These are phyloP conservation scores for Gyrodactylus bullatarudis DNA, from an alignment of 1,140 invertebrate species.

Conservation along the genomic window DNA sequence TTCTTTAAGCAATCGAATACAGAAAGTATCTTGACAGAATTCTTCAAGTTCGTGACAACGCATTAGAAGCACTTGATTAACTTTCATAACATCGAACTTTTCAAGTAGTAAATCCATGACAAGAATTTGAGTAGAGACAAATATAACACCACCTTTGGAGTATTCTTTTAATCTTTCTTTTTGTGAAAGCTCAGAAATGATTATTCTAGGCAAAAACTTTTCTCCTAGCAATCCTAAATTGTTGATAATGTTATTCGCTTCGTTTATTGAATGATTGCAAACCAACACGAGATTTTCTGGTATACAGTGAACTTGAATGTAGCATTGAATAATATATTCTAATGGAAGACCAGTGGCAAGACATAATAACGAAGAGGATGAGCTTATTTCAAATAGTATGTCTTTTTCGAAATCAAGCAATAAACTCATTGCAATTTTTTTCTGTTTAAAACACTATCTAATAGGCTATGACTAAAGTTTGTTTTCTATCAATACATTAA, in stretches of 20 bases:
- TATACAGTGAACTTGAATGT: constrained; percentile 1
- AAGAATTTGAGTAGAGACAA: constrained; percentile 43
- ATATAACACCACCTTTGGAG: constrained; percentile 51
- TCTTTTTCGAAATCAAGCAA: constrained; percentile 3
- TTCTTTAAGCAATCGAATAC: constrained; percentile 48
- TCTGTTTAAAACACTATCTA: too few relatives aligned
- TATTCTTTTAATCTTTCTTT: not conserved
- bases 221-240: not conserved
- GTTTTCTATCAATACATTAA: too few relatives aligned
- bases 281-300: not conserved
- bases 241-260: not conserved
- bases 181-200: not conserved
- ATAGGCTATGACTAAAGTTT: too few relatives aligned
- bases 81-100: constrained; percentile 47
- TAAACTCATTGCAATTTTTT: not conserved
- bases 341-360: not conserved
- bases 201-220: not conserved
- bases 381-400: not conserved
- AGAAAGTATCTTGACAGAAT: constrained; percentile 47
- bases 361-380: not conserved
- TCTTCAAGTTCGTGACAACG: constrained; percentile 36
- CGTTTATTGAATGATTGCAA: not conserved
- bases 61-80: constrained; percentile 53
- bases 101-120: constrained; percentile 79
- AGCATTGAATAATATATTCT: not conserved